Evolutionary conservation across 2,888 invertebrate genomes (phyloP).

Genomic region (Sicus ferrugineus): DNA sequence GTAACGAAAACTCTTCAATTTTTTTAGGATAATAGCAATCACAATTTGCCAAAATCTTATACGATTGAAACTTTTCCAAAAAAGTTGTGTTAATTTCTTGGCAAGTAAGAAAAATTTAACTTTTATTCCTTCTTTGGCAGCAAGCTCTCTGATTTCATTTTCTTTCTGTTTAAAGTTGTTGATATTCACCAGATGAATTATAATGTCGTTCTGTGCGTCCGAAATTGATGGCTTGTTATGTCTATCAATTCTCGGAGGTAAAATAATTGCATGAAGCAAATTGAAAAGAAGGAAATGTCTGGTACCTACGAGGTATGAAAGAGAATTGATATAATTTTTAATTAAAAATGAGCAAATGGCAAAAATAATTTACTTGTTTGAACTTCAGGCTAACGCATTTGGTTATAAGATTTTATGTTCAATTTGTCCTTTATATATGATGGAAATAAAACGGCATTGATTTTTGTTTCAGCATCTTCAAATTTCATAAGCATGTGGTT

Average conservation of each 20-base stretch:
- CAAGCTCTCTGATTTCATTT: slow-evolving; percentile 11
- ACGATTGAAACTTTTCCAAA: slow-evolving; percentile 24
- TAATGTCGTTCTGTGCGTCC: slow-evolving; percentile 17
- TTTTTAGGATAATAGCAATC: slow-evolving; percentile 25
- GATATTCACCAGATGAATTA: slow-evolving; percentile 8
- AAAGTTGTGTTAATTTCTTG: slow-evolving; percentile 33
- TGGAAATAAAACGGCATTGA: slow-evolving; percentile 22
- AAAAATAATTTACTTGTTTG: not conserved
- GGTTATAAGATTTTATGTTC: slow-evolving; percentile 9
- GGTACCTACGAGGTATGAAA: slow-evolving; percentile 6
- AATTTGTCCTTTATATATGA: slow-evolving; percentile 21
- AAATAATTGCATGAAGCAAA: slow-evolving; percentile 22
- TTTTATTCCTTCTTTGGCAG: not conserved
- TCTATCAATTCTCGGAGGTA: slow-evolving; percentile 8
- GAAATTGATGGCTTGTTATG: slow-evolving; percentile 17
- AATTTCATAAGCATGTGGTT: slow-evolving; percentile 9
- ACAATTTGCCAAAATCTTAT: slow-evolving; percentile 21
- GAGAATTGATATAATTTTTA: not conserved
- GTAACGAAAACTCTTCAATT: slow-evolving; percentile 25
- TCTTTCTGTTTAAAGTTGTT: slow-evolving; percentile 22
- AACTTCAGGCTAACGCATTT: slow-evolving; percentile 17
- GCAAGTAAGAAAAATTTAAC: slow-evolving; percentile 26
- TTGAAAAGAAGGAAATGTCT: slow-evolving; percentile 6
- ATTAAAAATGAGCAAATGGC: not conserved
- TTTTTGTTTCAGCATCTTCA: slow-evolving; percentile 12